Conservation (phyloP, 2,113 vertebrate genomes). For the Atherinomorus stipes region DNA sequence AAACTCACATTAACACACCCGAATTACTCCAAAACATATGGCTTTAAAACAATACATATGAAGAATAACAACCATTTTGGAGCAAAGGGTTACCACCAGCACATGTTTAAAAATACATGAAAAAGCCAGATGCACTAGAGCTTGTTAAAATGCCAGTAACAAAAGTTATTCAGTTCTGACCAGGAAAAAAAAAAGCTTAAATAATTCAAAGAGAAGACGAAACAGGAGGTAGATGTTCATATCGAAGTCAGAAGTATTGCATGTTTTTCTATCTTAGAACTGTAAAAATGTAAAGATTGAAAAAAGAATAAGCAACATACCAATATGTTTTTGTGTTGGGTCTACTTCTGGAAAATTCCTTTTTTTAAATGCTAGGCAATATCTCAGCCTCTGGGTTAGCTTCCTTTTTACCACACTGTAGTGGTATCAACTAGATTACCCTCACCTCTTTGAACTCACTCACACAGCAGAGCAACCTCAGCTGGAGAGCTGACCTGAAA, state of each 20-base stretch:
- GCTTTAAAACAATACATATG: background rate
- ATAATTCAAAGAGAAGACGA: constrained; percentile 14
- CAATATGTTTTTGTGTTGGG: constrained; percentile 1
- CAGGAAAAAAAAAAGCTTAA: background rate
- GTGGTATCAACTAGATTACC: constrained; percentile 54
- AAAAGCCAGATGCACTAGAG: background rate
- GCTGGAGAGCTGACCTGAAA: constrained; percentile 61
- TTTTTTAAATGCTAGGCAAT: constrained; percentile 46
- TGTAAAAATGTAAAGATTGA: constrained; percentile 3
- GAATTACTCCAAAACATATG: background rate
- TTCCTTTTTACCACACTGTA: constrained; percentile 3
- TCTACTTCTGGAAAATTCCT: constrained; percentile 36
- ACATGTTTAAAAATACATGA: background rate
- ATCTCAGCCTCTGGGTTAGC: constrained; percentile 28
- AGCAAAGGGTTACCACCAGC: background rate
- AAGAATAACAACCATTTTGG: background rate
- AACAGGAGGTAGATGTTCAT: constrained; percentile 6
- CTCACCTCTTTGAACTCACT: constrained; percentile 53
- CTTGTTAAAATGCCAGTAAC: constrained; percentile 1
- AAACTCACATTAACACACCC: background rate
- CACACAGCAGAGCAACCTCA: constrained; percentile 30
- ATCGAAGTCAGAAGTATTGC: constrained; percentile 9
- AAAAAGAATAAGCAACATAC: background rate
- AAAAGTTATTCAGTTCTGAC: constrained; percentile 1
- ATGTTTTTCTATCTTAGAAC: background rate